A percentile compares a stretch with the other conserved stretches of the same genome.
Conservation (phyloP, 2,797 vertebrate species). For the Catamblyrhynchus diadema region DNA sequence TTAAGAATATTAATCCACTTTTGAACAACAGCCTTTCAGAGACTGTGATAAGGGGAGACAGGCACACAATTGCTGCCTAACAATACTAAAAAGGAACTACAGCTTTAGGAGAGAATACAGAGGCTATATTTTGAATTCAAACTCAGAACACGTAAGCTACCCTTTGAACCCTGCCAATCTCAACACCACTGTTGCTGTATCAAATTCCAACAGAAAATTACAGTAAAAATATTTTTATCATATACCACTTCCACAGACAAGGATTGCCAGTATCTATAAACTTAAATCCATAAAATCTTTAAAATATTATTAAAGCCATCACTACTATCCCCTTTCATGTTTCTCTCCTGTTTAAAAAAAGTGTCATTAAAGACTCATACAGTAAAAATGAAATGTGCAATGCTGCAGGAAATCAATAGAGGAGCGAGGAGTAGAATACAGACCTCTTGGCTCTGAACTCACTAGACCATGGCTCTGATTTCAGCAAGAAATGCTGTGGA, state of each 20-base stretch:
- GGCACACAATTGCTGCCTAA: conserved; percentile 13
- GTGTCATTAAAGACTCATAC: neutral
- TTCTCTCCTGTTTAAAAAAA: neutral
- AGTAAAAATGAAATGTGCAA: neutral
- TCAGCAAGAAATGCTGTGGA: neutral
- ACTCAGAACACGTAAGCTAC: neutral
- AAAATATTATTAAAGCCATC: neutral
- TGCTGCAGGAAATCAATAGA: neutral
- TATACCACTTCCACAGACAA: neutral
- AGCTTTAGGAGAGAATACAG: neutral
- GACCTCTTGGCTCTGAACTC: neutral
- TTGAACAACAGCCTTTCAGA: neutral
- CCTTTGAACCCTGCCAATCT: neutral
- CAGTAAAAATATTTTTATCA: neutral
- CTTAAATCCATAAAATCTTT: neutral
- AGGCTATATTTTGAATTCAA: neutral
- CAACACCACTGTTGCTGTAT: neutral
- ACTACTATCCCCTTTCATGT: neutral
- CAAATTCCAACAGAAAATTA: neutral
- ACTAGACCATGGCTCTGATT: neutral
- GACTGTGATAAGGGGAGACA: neutral
- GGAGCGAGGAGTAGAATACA: neutral
- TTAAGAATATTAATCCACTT: neutral
- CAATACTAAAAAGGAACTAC: conserved; percentile 2
- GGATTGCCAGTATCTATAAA: neutral